Conservation (phyloP, 2,797 vertebrate species). For the Anabacerthia variegaticeps region DNA sequence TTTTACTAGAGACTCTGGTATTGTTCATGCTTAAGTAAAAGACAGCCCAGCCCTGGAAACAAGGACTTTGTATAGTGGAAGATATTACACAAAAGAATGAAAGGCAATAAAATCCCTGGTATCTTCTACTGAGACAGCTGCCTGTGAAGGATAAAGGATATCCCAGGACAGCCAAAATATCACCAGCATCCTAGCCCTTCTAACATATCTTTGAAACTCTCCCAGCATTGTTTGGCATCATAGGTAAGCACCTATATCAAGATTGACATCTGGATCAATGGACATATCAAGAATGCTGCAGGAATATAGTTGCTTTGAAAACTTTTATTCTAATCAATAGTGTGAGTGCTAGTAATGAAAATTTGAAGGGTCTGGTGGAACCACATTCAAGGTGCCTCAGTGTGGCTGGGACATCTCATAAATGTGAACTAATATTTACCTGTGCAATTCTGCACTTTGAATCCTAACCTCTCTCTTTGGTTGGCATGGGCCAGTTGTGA, state of each 20-base stretch:
- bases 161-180: background rate
- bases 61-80: background rate
- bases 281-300: background rate
- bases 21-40: background rate
- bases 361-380: background rate
- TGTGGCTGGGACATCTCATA: background rate
- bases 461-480: background rate
- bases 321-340: background rate
- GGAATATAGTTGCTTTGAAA: background rate
- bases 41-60: background rate
- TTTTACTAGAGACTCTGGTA: background rate
- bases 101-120: background rate
- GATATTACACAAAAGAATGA: background rate
- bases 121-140: background rate
- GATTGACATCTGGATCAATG: background rate
- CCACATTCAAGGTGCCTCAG: rapidly evolving
- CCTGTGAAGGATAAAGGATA: background rate
- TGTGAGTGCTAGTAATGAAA: background rate
- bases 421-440: background rate
- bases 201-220: background rate
- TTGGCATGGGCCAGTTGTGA: background rate
- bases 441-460: background rate
- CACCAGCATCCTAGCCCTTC: background rate
- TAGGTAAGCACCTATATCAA: background rate
- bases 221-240: background rate